Percentiles rank a stretch among this genome's conserved stretches.
Conservation (phyloP, 2,113 vertebrate species). For the Acrocephalus kingi region DNA sequence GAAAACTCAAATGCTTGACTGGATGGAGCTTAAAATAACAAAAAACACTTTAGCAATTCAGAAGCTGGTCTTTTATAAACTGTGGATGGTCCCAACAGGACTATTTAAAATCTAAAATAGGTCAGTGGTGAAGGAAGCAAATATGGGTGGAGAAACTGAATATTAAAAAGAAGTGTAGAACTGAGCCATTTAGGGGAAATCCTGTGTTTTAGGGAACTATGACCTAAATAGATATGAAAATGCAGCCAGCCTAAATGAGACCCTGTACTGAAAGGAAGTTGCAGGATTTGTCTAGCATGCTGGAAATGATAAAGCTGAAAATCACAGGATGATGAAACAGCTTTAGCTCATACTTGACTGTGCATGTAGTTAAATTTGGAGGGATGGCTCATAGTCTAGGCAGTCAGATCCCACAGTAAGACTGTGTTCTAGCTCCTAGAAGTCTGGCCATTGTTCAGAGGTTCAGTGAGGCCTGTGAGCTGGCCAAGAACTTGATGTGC, state of each 20-base stretch:
- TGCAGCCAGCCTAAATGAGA: background rate
- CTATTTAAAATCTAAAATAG: background rate
- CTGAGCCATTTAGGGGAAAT: conserved; percentile 5
- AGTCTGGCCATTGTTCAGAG: conserved; percentile 56
- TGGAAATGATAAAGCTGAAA: conserved; percentile 31
- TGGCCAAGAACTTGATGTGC: conserved; percentile 13
- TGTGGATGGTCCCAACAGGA: background rate
- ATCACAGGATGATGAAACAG: conserved; percentile 34
- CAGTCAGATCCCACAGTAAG: conserved; percentile 43
- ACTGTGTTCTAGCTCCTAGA: conserved; percentile 52
- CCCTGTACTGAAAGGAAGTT: conserved; percentile 10
- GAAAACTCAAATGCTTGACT: background rate
- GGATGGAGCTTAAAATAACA: conserved; percentile 23
- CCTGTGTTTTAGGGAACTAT: background rate
- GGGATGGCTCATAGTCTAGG: conserved; percentile 63
- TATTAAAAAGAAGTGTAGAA: background rate
- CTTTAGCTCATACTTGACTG: conserved; percentile 23
- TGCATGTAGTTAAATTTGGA: conserved; percentile 62
- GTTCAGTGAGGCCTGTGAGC: background rate
- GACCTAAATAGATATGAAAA: background rate
- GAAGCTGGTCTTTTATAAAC: background rate
- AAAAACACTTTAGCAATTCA: background rate
- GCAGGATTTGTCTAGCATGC: background rate
- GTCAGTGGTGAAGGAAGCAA: background rate
- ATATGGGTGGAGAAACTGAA: background rate